These are phyloP conservation scores for Nasonovia ribisnigri DNA, from an alignment of 2,888 invertebrate genomes.

Conservation along the genomic window DNA sequence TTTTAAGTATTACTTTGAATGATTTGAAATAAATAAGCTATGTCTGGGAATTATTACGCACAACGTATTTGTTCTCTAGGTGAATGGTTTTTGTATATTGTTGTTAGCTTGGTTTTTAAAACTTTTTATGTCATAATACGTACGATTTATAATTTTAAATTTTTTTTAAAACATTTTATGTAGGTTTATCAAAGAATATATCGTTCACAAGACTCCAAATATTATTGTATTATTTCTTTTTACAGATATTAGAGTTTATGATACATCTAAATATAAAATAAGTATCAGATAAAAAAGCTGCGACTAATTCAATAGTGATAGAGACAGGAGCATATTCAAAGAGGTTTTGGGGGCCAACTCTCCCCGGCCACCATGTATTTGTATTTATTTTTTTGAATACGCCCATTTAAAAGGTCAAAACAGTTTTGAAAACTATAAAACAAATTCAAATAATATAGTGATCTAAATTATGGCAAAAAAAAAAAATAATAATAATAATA, in stretches of 20 bases:
- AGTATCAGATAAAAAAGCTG: background rate
- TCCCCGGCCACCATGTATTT: background rate
- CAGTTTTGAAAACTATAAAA: background rate
- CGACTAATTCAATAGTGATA: background rate
- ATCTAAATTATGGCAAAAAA: background rate
- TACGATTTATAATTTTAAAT: background rate
- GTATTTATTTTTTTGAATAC: background rate
- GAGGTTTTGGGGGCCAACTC: background rate
- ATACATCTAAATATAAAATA: background rate
- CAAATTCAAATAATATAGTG: background rate
- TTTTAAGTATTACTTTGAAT: background rate
- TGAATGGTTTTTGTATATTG: background rate
- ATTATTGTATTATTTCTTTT: background rate
- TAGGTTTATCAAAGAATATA: background rate
- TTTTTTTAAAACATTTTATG: background rate
- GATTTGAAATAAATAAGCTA: background rate
- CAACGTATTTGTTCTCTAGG: background rate
- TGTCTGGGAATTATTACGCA: background rate
- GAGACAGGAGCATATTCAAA: background rate
- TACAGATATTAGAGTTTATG: background rate
- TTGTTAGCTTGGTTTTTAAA: background rate
- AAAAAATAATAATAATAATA: no score
- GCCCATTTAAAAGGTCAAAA: background rate
- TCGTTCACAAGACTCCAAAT: background rate
- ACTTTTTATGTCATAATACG: background rate